These are phyloP conservation scores for Agrotis exclamationis DNA, from an alignment of 2,888 invertebrate species.

Conservation along the genomic window DNA sequence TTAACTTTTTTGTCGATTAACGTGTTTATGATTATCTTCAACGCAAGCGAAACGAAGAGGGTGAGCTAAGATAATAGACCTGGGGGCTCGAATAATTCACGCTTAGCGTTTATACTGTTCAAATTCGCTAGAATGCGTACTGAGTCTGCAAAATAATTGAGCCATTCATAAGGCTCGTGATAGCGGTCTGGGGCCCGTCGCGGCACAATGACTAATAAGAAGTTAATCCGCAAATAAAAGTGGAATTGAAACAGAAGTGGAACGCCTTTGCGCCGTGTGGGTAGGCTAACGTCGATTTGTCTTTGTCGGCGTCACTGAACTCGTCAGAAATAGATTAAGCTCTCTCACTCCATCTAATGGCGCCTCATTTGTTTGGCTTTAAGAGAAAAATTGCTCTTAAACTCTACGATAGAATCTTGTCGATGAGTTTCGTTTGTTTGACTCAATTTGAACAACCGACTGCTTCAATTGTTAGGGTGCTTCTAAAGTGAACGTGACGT, in stretches of 20 bases:
- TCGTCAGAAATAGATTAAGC: slow-evolving; percentile 92
- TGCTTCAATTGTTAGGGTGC: slow-evolving; percentile 56
- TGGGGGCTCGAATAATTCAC: slow-evolving; percentile 66
- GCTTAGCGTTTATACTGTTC: slow-evolving; percentile 66
- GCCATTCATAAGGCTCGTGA: slow-evolving; percentile 90
- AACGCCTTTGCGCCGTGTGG: slow-evolving; percentile 90
- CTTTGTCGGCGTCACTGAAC: slow-evolving; percentile 91
- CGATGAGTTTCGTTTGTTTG: slow-evolving; percentile 87
- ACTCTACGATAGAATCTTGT: slow-evolving; percentile 88
- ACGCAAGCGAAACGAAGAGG: slow-evolving; percentile 38
- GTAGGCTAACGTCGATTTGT: slow-evolving; percentile 91
- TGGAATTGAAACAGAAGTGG: slow-evolving; percentile 91
- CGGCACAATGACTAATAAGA: slow-evolving; percentile 90
- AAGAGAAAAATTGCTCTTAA: slow-evolving; percentile 90
- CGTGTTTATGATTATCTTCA: slow-evolving; percentile 67
- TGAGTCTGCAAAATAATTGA: slow-evolving; percentile 89
- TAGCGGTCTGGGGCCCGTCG: slow-evolving; percentile 83
- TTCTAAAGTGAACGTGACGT: slow-evolving; percentile 23
- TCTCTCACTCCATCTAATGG: slow-evolving; percentile 91
- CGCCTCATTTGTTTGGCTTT: slow-evolving; percentile 91
- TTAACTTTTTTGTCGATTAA: slow-evolving; percentile 71
- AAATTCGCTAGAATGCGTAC: slow-evolving; percentile 72
- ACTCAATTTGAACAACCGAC: slow-evolving; percentile 79
- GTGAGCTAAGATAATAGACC: slow-evolving; percentile 55
- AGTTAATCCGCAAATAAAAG: slow-evolving; percentile 91